Evolutionary conservation across 1,140 invertebrate species (phyloP), one percentile per base, ranked within the genome.

Genomic region (Drosophila tani): DNA sequence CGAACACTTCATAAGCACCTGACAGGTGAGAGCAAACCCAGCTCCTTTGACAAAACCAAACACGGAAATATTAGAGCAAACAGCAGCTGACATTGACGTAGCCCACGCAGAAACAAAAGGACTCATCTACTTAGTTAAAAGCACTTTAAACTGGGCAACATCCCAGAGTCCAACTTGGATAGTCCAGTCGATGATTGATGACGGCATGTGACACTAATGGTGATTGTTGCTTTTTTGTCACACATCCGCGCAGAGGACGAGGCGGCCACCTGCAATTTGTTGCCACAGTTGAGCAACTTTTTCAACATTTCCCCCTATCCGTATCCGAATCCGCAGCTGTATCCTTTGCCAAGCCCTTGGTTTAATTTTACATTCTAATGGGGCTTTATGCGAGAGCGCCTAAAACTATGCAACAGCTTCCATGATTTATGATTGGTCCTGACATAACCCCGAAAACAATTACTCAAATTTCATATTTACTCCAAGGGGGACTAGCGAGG

Each of bases 201-300:
- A 90, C 84, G 86, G 67, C 82, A 49, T 82, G 82, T 85, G 85
- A 90, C 85, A 90, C 81, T 90, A 90, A 90, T 90, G 85, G 86
- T 90, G 86, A 91, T 90, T 90, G 85, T 90, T 90, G 85, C 85
- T 90, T 70, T 90, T 90, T 90, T 85, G 83, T 90, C 86, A 90
- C 79, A 85, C 65, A 79, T 71, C 73, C 57, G 43, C 6, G 49
- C 8, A n/a, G 40, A 62, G 24, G 32, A 55, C 19, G 59, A 21
- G 27, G 14, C 45, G 65, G 67, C 65, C 40, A 60, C 66, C 75
- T 70, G 75, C 65, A 82, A 69, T 79, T 79, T 79, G 87, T 85
- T 78, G 41, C 49, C 73, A 85, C 51, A 41, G 40, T 70, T 35
- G 32, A 57, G 55, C 49, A 29, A 40, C 46, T 47, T 62, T 58